A percentile compares a stretch with the other conserved stretches of the same genome.
Evolutionary conservation across 2,888 invertebrate species (phyloP).

Genomic region (Caenorhabditis becei): DNA sequence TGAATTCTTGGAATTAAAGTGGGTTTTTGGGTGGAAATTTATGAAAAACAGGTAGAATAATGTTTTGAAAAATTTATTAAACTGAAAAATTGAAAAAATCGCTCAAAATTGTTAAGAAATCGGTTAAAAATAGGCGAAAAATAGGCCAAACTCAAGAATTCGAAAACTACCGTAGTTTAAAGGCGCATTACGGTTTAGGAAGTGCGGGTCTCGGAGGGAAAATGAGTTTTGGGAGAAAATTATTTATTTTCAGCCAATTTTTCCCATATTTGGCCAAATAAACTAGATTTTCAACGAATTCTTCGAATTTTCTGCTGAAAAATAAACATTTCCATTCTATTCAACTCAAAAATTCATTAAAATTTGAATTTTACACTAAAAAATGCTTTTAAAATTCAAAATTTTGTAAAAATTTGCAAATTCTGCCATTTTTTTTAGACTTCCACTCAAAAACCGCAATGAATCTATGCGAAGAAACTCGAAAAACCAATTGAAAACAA

Average conservation of each 20-base stretch:
- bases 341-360: no score
- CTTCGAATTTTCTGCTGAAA: no score
- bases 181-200: not conserved
- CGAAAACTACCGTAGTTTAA: not conserved
- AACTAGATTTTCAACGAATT: no score
- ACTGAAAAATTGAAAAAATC: not conserved
- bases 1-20: not conserved
- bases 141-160: not conserved
- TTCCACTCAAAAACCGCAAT: not conserved
- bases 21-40: not conserved
- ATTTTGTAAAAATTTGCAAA: no score
- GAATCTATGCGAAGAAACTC: constrained; percentile 9
- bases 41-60: not conserved
- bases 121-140: not conserved
- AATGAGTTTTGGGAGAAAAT: not conserved
- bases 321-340: no score
- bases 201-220: constrained; percentile 1
- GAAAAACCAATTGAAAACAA: no score
- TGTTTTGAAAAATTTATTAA: not conserved
- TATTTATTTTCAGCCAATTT: not conserved
- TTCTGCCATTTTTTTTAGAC: not conserved
- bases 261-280: no score
- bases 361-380: no score
- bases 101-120: not conserved
- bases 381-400: no score